Conservation (phyloP, 2,797 vertebrate genomes). For the Gambusia yucatana region DNA sequence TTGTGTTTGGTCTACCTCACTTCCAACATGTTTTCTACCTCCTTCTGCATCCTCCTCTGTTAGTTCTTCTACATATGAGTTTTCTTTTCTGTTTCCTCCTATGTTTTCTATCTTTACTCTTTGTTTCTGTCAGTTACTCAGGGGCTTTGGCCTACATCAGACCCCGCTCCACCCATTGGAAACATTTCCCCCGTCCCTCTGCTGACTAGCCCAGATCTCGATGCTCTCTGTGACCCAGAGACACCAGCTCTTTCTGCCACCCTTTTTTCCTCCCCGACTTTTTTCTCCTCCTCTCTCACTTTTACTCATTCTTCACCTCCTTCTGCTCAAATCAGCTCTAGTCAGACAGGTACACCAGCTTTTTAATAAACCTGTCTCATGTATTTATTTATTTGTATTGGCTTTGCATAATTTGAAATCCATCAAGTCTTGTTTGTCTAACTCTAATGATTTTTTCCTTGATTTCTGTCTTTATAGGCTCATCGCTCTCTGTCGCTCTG, state of each 20-base stretch:
- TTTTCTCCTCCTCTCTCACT: constrained; percentile 40
- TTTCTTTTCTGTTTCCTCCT: neutral
- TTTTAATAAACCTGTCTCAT: constrained; percentile 5
- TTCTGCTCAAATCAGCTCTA: constrained; percentile 41
- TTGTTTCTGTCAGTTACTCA: constrained; percentile 41
- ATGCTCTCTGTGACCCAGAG: constrained; percentile 80
- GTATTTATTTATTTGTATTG: neutral
- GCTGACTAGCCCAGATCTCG: constrained; percentile 80
- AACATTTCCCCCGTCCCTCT: constrained; percentile 70
- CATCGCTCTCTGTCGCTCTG: constrained; percentile 13
- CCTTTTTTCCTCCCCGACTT: constrained; percentile 42
- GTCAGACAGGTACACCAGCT: constrained; percentile 65
- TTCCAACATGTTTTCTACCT: neutral
- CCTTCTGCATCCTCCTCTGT: neutral
- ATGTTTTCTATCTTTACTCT: constrained; percentile 1
- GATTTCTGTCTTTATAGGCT: constrained; percentile 30
- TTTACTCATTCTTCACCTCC: constrained; percentile 29
- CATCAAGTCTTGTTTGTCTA: neutral
- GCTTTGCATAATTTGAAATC: neutral
- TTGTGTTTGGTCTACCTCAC: neutral
- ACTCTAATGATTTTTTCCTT: neutral
- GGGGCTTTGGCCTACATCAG: constrained; percentile 25
- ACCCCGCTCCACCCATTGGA: constrained; percentile 4
- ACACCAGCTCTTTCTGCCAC: constrained; percentile 48
- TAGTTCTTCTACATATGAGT: neutral